These are phyloP conservation scores for Drosophila limbata DNA, from an alignment of 2,888 invertebrate species.

Conservation along the genomic window DNA sequence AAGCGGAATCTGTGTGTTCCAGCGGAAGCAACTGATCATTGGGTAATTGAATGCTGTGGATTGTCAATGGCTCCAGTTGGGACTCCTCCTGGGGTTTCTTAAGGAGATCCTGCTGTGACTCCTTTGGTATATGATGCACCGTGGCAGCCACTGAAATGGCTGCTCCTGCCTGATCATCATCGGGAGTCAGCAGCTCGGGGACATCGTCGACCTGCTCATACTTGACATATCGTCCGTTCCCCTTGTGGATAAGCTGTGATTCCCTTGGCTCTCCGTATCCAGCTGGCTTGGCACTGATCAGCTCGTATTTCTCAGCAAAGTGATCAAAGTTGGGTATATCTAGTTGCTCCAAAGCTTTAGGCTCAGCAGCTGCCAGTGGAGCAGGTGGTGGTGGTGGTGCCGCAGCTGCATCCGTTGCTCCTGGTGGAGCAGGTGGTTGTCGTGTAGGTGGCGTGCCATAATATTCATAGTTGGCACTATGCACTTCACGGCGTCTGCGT, in stretches of 20 bases:
- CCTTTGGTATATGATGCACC: conserved; percentile 48
- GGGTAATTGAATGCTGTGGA: background rate
- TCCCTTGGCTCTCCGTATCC: conserved; percentile 22
- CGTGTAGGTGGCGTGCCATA: conserved; percentile 61
- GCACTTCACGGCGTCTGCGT: conserved; percentile 48
- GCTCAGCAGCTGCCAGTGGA: background rate
- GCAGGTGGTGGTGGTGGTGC: conserved; percentile 43
- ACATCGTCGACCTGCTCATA: conserved; percentile 79
- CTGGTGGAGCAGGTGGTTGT: conserved; percentile 66
- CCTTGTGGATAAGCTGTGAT: conserved; percentile 29
- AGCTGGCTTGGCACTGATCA: conserved; percentile 48
- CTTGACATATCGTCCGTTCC: conserved; percentile 72
- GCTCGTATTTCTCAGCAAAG: conserved; percentile 67
- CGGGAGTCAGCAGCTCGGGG: conserved; percentile 66
- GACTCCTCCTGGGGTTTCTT: background rate
- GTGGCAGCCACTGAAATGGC: conserved; percentile 64
- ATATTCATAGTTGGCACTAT: conserved; percentile 55
- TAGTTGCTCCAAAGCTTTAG: conserved; percentile 25
- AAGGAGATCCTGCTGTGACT: background rate
- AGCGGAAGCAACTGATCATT: conserved; percentile 18
- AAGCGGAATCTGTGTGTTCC: conserved; percentile 47
- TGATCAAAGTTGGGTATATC: conserved; percentile 70
- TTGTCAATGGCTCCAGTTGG: background rate
- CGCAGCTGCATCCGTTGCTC: conserved; percentile 24
- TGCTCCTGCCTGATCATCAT: conserved; percentile 56